Evolutionary conservation across 1,140 invertebrate species (phyloP).

Genomic region (Manduca sexta): DNA sequence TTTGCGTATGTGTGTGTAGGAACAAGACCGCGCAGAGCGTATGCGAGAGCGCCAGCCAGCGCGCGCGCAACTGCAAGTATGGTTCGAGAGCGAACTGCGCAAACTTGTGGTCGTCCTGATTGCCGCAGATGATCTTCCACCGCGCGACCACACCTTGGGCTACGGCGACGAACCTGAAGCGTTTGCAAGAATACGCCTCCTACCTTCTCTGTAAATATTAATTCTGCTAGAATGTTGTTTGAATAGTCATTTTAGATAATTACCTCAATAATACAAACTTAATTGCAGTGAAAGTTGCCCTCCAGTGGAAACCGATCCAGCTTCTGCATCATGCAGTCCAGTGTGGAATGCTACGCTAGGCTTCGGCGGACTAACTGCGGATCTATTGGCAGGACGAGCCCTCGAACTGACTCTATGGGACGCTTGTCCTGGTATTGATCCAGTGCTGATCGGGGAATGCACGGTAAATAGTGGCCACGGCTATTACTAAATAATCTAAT

Average conservation of each 20-base stretch:
- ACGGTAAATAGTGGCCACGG: constrained; percentile 74
- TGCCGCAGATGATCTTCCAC: constrained; percentile 86
- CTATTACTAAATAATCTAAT: too few species aligned
- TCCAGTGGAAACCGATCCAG: constrained; percentile 85
- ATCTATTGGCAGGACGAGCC: constrained; percentile 83
- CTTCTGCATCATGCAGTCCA: constrained; percentile 87
- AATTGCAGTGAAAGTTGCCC: constrained; percentile 78
- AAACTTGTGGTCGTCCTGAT: constrained; percentile 88
- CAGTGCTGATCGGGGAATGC: constrained; percentile 88
- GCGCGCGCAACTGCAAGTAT: constrained; percentile 88
- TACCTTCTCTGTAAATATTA: constrained; percentile 82
- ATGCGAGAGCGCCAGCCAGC: constrained; percentile 82
- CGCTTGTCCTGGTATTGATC: constrained; percentile 84
- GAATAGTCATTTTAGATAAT: not conserved
- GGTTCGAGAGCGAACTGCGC: constrained; percentile 86
- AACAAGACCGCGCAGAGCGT: constrained; percentile 76
- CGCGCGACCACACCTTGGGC: constrained; percentile 82
- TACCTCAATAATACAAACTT: not conserved
- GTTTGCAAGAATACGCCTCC: constrained; percentile 84
- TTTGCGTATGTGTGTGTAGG: constrained; percentile 29
- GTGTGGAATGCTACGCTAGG: constrained; percentile 93
- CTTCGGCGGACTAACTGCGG: constrained; percentile 83
- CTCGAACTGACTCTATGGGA: constrained; percentile 93
- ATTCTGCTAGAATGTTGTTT: too few species aligned
- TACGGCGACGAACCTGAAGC: constrained; percentile 85